A percentile compares a stretch with the other conserved stretches of the same genome.
Evolutionary conservation across 2,113 vertebrate species (phyloP).

Genomic region (Oceanites oceanicus): DNA sequence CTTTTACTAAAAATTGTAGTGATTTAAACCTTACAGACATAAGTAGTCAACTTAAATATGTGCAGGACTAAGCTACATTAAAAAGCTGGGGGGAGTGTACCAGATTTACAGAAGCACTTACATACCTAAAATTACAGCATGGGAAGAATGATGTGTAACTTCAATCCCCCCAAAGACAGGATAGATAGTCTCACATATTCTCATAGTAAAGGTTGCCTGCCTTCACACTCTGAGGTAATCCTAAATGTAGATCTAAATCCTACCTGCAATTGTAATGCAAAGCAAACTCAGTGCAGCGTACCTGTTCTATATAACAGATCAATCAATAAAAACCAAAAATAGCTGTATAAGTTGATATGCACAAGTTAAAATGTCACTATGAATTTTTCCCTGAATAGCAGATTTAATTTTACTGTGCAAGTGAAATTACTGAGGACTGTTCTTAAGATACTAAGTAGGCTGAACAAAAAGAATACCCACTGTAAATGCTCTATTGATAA

Average conservation of each 20-base stretch:
- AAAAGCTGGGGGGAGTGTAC: background rate
- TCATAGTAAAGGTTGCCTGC: background rate
- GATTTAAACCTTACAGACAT: background rate
- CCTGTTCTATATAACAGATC: background rate
- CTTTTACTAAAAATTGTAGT: background rate
- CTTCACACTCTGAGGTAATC: background rate
- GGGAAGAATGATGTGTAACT: background rate
- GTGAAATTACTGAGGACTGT: background rate
- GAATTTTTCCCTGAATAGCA: background rate
- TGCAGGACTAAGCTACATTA: background rate
- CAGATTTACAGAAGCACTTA: background rate
- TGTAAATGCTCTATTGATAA: constrained; percentile 5
- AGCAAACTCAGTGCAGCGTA: background rate
- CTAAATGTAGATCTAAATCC: background rate
- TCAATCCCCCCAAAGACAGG: background rate
- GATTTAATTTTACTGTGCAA: constrained; percentile 11
- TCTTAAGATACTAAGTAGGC: constrained; percentile 1
- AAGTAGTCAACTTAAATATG: background rate
- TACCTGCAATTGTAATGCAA: background rate
- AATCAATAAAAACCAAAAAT: background rate
- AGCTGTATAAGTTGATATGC: background rate
- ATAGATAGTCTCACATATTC: background rate
- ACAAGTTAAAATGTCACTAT: background rate
- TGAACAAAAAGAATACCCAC: constrained; percentile 8
- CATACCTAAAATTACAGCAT: background rate